phyloP scores from a whole-genome alignment of 2,113 vertebrate species.

The Fregetta grallaria region DNA sequence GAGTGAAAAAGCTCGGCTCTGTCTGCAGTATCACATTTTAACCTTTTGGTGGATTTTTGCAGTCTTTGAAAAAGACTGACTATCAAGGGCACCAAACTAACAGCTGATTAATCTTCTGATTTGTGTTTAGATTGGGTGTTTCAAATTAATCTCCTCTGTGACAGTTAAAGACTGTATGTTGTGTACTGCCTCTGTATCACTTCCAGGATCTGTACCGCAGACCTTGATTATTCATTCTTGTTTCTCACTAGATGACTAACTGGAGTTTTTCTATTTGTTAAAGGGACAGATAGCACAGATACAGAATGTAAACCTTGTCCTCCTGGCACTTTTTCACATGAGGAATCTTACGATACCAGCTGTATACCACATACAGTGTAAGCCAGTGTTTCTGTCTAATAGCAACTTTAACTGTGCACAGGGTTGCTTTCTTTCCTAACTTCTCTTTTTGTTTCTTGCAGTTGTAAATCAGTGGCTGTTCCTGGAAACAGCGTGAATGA shows the following conservation, averaged over 20 bases:
- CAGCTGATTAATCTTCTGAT: background rate
- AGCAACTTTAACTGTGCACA: background rate
- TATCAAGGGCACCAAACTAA: background rate
- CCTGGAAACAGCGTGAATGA: constrained; percentile 49
- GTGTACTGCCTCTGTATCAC: background rate
- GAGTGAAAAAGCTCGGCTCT: background rate
- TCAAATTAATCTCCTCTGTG: background rate
- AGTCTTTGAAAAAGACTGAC: background rate
- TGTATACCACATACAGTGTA: constrained; percentile 65
- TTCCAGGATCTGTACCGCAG: background rate
- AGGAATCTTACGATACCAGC: constrained; percentile 39
- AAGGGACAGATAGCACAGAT: constrained; percentile 42
- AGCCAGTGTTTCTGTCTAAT: background rate
- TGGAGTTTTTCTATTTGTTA: background rate
- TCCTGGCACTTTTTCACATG: constrained; percentile 64
- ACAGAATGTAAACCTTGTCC: constrained; percentile 54
- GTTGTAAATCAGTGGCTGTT: constrained; percentile 47
- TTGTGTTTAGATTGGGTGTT: background rate
- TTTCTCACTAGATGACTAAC: background rate
- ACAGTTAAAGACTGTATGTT: background rate
- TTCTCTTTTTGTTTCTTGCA: background rate
- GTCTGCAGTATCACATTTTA: background rate
- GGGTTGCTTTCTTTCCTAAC: background rate
- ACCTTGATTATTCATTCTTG: background rate
- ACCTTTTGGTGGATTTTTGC: background rate